Conservation (phyloP, 1,140 invertebrate species). For the Ips typographus region DNA sequence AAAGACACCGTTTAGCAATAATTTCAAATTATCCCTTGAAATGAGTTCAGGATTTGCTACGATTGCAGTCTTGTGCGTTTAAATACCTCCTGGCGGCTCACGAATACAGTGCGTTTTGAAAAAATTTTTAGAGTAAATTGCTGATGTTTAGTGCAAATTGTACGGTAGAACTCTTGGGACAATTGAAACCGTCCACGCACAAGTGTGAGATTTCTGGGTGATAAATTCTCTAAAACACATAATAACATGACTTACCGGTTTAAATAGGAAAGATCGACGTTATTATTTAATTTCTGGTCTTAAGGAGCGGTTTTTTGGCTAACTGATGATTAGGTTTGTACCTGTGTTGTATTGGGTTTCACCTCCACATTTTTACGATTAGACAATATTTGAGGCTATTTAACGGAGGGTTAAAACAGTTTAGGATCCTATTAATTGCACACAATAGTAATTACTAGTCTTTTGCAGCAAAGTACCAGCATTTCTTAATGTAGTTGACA, state of each 20-base stretch:
- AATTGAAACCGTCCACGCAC: conserved; percentile 22
- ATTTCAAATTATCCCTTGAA: conserved; percentile 11
- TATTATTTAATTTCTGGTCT: too few relatives aligned
- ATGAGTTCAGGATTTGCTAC: background rate
- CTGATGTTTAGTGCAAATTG: conserved; percentile 22
- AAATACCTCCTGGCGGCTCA: conserved; percentile 23
- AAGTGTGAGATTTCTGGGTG: too few relatives aligned
- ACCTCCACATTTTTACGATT: too few relatives aligned
- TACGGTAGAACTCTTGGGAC: conserved; percentile 14
- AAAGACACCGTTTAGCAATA: conserved; percentile 1
- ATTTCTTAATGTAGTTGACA: conserved; percentile 96
- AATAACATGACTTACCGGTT: too few relatives aligned
- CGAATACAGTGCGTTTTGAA: conserved; percentile 17
- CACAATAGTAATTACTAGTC: background rate
- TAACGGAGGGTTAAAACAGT: too few relatives aligned
- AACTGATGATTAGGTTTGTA: too few relatives aligned
- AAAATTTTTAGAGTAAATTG: conserved; percentile 20
- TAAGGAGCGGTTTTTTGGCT: too few relatives aligned
- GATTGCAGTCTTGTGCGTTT: conserved; percentile 18
- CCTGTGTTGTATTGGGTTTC: too few relatives aligned
- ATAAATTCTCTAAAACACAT: too few relatives aligned
- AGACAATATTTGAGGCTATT: too few relatives aligned
- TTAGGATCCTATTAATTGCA: too few relatives aligned
- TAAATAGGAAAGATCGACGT: too few relatives aligned
- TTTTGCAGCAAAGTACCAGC: conserved; percentile 91